A percentile compares a stretch with the other conserved stretches of the same genome.
phyloP scores from a whole-genome alignment of 2,888 invertebrate species.

The Phaonia tiefii region DNA sequence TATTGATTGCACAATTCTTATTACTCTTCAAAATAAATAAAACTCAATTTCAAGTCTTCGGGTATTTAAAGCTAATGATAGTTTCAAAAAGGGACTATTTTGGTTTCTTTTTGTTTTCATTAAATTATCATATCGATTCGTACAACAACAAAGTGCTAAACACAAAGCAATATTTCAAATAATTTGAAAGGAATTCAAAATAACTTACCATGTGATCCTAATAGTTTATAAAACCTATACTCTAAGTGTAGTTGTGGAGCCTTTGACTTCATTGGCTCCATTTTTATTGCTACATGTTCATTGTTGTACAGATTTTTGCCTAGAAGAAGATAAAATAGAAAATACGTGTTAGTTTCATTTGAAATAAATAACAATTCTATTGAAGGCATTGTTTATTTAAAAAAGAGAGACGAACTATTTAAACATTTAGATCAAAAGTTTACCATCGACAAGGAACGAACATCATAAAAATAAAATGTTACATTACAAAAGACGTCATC shows the following conservation, averaged over 20 bases:
- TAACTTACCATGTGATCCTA: slow-evolving; percentile 93
- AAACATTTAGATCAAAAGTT: too few relatives aligned
- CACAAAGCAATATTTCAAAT: not conserved
- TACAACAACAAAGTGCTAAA: not conserved
- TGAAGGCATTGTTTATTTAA: too few relatives aligned
- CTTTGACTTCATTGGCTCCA: slow-evolving; percentile 99
- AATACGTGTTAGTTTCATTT: too few relatives aligned
- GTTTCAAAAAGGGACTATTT: not conserved
- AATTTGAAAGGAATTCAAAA: not conserved
- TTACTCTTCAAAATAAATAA: too few relatives aligned
- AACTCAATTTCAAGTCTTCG: not conserved
- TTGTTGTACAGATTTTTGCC: slow-evolving; percentile 99
- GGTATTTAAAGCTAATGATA: not conserved
- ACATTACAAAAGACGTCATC: too few relatives aligned
- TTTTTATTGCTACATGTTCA: slow-evolving; percentile 99
- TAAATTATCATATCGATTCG: not conserved
- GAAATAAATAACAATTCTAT: too few relatives aligned
- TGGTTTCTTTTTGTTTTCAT: not conserved
- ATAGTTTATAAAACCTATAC: slow-evolving; percentile 99
- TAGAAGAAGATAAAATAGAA: slow-evolving; percentile 81
- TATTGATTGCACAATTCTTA: too few relatives aligned
- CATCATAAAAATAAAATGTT: too few relatives aligned
- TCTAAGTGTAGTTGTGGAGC: slow-evolving; percentile 99
- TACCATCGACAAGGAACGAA: too few relatives aligned
- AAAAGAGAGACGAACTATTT: too few relatives aligned